Conservation (phyloP, 2,888 invertebrate species). For the Reticulitermes lucifugus region DNA sequence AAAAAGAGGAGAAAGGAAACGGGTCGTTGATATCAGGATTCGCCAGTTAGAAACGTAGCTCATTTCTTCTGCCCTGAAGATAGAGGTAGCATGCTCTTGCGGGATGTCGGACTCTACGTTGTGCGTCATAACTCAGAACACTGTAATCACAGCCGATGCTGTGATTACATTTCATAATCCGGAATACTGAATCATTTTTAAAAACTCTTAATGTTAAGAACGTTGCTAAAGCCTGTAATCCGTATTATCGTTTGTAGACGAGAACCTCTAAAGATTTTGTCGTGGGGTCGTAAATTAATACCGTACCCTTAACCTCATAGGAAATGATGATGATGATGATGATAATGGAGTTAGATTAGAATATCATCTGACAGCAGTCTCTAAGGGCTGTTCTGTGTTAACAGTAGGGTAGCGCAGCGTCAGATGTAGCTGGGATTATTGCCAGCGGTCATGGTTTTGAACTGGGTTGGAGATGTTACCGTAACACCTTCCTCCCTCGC, state of each 20-base stretch:
- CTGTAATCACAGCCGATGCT: too few species aligned
- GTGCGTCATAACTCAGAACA: too few species aligned
- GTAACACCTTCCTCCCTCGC: neutral
- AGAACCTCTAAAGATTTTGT: neutral
- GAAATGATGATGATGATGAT: neutral
- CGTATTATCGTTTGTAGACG: neutral
- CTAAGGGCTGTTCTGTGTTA: neutral
- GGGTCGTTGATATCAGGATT: too few species aligned
- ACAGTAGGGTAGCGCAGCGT: neutral
- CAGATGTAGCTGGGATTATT: slow-evolving; percentile 1
- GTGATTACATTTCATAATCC: too few species aligned
- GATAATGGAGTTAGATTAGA: neutral
- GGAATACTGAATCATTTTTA: neutral
- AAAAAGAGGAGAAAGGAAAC: too few species aligned
- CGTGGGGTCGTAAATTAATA: neutral
- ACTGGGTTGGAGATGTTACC: neutral
- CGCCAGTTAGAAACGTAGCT: too few species aligned
- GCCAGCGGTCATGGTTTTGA: neutral
- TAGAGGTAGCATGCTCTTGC: too few species aligned
- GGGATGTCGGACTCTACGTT: too few species aligned
- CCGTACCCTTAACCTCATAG: neutral
- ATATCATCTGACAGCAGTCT: neutral
- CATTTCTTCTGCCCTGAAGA: too few species aligned
- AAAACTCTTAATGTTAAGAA: neutral
- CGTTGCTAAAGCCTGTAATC: neutral